Conservation (phyloP, 2,797 vertebrate species). For the Poeciliopsis paucimaculata region DNA sequence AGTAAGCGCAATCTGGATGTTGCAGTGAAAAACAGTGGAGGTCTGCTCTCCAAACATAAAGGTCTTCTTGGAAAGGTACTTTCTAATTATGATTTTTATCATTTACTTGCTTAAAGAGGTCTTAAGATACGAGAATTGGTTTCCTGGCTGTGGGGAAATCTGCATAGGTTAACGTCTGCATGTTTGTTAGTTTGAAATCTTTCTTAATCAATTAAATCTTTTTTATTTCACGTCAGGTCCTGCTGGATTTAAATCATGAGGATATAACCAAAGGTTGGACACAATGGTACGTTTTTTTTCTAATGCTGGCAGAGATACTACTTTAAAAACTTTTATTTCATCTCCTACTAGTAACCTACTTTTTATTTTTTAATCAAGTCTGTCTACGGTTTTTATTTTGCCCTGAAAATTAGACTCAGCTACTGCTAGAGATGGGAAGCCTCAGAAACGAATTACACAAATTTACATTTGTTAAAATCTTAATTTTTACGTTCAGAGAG, state of each 20-base stretch:
- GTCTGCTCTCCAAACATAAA: slow-evolving; percentile 95
- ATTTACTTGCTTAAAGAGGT: not conserved
- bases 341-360: not conserved
- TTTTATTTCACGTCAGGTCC: slow-evolving; percentile 73
- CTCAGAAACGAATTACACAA: no score
- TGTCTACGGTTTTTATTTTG: not conserved
- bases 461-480: no score
- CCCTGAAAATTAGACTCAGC: not conserved
- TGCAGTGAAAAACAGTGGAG: slow-evolving; percentile 95
- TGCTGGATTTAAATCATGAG: slow-evolving; percentile 88
- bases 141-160: not conserved
- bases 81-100: not conserved
- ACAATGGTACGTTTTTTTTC: slow-evolving; percentile 84
- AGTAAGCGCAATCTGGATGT: slow-evolving; percentile 91
- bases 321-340: not conserved
- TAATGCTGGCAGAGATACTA: not conserved
- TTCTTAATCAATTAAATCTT: not conserved
- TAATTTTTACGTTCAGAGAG: no score
- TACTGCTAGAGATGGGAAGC: not conserved
- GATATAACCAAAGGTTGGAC: slow-evolving; percentile 91
- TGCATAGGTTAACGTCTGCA: not conserved
- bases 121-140: not conserved
- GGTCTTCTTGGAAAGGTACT: slow-evolving; percentile 94
- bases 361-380: not conserved
- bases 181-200: not conserved